Percentiles rank a stretch among this genome's conserved stretches.
Evolutionary conservation across 2,888 invertebrate species (phyloP).

Genomic region (Ommatoiulus sabulosus): DNA sequence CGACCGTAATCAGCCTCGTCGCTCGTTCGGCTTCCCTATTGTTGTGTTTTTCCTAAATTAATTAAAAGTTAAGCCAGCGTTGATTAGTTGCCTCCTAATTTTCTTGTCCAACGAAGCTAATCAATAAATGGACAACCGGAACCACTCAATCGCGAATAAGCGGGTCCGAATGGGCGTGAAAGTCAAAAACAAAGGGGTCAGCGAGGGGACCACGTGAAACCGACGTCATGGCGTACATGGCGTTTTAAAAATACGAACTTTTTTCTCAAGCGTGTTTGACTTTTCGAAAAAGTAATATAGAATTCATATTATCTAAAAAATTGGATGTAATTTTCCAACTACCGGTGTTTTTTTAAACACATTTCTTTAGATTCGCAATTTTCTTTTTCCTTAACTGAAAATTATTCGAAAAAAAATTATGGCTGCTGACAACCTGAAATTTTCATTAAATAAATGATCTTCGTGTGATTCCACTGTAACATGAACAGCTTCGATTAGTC

Average conservation of each 20-base stretch:
- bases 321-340: too few relatives aligned
- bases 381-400: too few relatives aligned
- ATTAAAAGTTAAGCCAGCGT: constrained; percentile 22
- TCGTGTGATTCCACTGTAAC: too few relatives aligned
- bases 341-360: too few relatives aligned
- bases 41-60: constrained; percentile 6
- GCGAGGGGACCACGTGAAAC: neutral
- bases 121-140: neutral
- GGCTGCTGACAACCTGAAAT: too few relatives aligned
- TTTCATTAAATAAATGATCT: too few relatives aligned
- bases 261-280: neutral
- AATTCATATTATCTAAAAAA: neutral
- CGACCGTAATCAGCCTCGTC: neutral
- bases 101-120: neutral
- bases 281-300: too few relatives aligned
- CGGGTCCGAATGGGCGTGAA: neutral
- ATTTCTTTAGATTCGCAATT: too few relatives aligned
- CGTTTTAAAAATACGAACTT: neutral
- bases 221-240: neutral
- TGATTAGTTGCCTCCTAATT: constrained; percentile 16
- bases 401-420: too few relatives aligned
- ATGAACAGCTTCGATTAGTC: too few relatives aligned
- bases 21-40: neutral
- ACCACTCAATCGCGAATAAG: neutral
- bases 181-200: neutral